phyloP scores from a whole-genome alignment of 2,888 invertebrate genomes.

The Aspidiotus rigidus region DNA sequence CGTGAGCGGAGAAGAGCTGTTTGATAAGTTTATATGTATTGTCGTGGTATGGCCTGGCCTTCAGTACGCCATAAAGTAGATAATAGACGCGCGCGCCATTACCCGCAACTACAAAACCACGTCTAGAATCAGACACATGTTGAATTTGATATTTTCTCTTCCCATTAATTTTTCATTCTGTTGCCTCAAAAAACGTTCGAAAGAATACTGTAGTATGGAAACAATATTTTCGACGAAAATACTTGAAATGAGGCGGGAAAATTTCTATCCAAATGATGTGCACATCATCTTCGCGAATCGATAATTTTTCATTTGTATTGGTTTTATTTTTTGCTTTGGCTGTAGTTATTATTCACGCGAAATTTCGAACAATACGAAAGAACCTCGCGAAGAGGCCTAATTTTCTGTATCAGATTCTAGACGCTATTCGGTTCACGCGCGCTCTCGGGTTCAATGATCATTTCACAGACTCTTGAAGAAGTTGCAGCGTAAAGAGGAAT shows the following conservation, averaged over 20 bases:
- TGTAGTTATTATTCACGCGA: no score
- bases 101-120: constrained; percentile 10
- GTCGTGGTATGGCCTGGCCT: constrained; percentile 25
- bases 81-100: constrained; percentile 28
- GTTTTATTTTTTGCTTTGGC: no score
- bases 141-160: background rate
- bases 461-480: constrained; percentile 24
- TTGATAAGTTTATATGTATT: constrained; percentile 15
- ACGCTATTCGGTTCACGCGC: constrained; percentile 18
- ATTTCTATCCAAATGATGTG: no score
- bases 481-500: constrained; percentile 11
- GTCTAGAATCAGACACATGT: constrained; percentile 17
- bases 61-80: constrained; percentile 4
- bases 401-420: constrained; percentile 10
- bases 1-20: constrained; percentile 11
- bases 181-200: no score
- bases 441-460: constrained; percentile 28
- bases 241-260: no score
- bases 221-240: no score
- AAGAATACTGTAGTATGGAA: no score
- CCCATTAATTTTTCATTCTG: no score
- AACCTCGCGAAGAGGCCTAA: no score
- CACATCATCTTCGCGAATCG: no score
- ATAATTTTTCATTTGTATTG: no score
- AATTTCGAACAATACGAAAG: no score